Conservation (phyloP, 1,140 invertebrate genomes). For the Holotrichia oblita region DNA sequence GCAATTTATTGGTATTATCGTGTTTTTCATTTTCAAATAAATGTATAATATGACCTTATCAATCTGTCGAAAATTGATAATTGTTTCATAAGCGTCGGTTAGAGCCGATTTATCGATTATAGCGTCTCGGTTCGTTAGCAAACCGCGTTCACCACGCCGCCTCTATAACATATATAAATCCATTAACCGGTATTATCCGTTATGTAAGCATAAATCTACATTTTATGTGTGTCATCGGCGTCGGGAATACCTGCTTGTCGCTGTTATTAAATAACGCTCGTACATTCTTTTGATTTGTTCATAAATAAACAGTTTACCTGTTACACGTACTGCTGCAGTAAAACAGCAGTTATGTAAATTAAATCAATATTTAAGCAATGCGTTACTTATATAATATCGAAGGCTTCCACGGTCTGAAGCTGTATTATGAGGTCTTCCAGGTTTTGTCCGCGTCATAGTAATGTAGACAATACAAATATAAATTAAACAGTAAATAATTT, state of each 20-base stretch:
- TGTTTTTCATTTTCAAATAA: not conserved
- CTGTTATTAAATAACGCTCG: not conserved
- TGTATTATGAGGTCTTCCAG: too few relatives aligned
- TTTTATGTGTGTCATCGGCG: conserved; percentile 25
- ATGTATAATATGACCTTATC: not conserved
- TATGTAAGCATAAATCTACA: conserved; percentile 22
- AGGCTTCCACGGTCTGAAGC: too few relatives aligned
- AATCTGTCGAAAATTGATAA: conserved; percentile 41
- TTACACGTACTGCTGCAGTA: conserved; percentile 12
- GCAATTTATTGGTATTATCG: too few relatives aligned
- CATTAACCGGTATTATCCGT: conserved; percentile 33
- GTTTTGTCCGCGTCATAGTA: too few relatives aligned
- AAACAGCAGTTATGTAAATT: conserved; percentile 1
- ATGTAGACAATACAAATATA: too few relatives aligned
- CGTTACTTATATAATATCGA: too few relatives aligned
- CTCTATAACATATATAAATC: conserved; percentile 31
- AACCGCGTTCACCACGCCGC: not conserved
- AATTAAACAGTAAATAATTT: too few relatives aligned
- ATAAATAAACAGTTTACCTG: conserved; percentile 29
- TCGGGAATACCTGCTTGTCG: conserved; percentile 1
- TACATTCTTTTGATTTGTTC: not conserved
- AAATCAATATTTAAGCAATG: not conserved
- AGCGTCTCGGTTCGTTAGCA: conserved; percentile 29
- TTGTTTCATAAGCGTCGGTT: conserved; percentile 39
- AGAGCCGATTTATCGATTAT: conserved; percentile 35